Conservation (phyloP, 1,140 invertebrate species). For the Ceratina australensis region DNA sequence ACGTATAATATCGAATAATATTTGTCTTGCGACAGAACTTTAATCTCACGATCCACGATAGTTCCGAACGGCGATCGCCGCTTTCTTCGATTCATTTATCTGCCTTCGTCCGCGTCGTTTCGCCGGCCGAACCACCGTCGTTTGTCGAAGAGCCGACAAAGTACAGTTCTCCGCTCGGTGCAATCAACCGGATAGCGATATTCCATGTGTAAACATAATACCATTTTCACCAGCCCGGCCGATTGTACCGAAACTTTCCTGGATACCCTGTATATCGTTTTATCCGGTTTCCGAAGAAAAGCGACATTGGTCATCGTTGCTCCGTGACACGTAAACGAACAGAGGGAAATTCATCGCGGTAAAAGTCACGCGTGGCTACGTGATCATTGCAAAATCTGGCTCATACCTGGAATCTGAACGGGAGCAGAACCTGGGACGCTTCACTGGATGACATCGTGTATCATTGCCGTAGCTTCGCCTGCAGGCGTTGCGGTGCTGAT, state of each 20-base stretch:
- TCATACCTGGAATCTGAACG: slow-evolving; percentile 31
- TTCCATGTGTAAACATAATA: too few species aligned
- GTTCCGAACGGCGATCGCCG: not conserved
- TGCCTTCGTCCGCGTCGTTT: not conserved
- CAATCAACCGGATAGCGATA: too few species aligned
- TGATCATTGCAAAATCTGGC: not conserved
- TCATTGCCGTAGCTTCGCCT: not conserved
- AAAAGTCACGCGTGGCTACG: slow-evolving; percentile 5
- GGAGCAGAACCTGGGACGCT: not conserved
- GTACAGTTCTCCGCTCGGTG: too few species aligned
- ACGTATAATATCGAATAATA: slow-evolving; percentile 1
- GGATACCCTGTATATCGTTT: too few species aligned
- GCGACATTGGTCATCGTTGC: too few species aligned
- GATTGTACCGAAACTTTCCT: too few species aligned
- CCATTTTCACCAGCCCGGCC: too few species aligned
- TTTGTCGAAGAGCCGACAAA: too few species aligned
- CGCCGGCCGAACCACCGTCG: not conserved
- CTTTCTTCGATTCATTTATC: not conserved
- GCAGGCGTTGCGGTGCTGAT: not conserved
- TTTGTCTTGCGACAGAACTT: slow-evolving; percentile 24
- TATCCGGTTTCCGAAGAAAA: too few species aligned
- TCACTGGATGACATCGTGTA: slow-evolving; percentile 6
- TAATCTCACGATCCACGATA: slow-evolving; percentile 1
- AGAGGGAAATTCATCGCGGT: not conserved
- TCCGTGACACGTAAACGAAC: not conserved